Conservation (phyloP, 2,113 vertebrate genomes). For the Lethenteron camtschaticum region DNA sequence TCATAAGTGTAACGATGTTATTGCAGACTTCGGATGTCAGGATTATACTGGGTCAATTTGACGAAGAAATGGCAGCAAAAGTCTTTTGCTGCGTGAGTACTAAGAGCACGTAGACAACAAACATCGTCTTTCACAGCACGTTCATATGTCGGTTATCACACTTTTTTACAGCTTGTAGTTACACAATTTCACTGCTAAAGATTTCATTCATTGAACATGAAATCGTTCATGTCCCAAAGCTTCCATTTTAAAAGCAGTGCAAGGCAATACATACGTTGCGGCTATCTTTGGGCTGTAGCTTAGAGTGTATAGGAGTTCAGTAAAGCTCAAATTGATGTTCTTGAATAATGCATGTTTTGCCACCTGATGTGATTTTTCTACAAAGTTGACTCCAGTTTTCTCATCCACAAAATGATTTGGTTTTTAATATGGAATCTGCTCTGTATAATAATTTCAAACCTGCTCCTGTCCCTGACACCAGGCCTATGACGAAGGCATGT, state of each 20-base stretch:
- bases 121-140: neutral
- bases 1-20: conserved; percentile 14
- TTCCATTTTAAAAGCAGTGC: neutral
- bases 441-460: neutral
- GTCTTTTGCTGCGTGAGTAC: conserved; percentile 97
- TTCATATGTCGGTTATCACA: too few relatives aligned
- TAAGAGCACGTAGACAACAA: conserved; percentile 9
- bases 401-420: neutral
- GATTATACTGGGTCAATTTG: conserved; percentile 96
- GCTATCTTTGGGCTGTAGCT: neutral
- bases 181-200: neutral
- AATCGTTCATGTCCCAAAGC: neutral
- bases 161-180: too few relatives aligned
- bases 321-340: neutral
- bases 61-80: conserved; percentile 82
- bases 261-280: too few relatives aligned
- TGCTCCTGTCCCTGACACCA: conserved; percentile 13
- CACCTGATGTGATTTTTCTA: too few relatives aligned
- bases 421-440: neutral
- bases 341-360: neutral
- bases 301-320: neutral
- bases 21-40: conserved; percentile 75
- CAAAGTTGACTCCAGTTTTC: too few relatives aligned
- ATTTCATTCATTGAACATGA: neutral
- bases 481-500: conserved; percentile 89